Evolutionary conservation across 2,113 vertebrate species (phyloP).

Genomic region (Sarotherodon lohbergeri): DNA sequence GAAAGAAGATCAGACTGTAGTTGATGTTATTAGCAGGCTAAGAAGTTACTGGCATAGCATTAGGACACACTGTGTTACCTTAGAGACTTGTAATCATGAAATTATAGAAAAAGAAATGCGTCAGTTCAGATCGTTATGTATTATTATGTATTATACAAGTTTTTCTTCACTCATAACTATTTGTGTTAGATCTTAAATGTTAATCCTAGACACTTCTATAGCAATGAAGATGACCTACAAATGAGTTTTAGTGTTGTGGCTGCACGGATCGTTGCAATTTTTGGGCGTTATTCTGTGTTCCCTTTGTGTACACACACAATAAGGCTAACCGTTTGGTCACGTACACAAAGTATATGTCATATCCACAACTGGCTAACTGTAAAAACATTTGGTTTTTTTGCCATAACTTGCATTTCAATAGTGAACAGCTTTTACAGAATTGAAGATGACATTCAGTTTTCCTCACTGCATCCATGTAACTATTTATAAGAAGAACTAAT

Average conservation of each 20-base stretch:
- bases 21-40: not conserved
- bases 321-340: not conserved
- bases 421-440: not conserved
- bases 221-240: not conserved
- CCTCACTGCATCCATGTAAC: not conserved
- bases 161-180: not conserved
- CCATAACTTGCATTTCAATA: not conserved
- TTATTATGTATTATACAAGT: not conserved
- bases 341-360: not conserved
- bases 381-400: rapidly evolving
- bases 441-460: not conserved
- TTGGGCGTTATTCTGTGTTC: not conserved
- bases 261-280: not conserved
- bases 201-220: not conserved
- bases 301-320: not conserved
- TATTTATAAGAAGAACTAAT: not conserved
- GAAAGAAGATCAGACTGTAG: not conserved
- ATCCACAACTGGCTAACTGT: not conserved
- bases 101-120: not conserved
- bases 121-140: not conserved
- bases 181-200: not conserved
- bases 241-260: not conserved
- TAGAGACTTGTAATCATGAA: not conserved
- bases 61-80: not conserved
- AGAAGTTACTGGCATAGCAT: not conserved